These are phyloP conservation scores for Catharus ustulatus DNA, from an alignment of 2,797 vertebrate species.

Conservation along the genomic window DNA sequence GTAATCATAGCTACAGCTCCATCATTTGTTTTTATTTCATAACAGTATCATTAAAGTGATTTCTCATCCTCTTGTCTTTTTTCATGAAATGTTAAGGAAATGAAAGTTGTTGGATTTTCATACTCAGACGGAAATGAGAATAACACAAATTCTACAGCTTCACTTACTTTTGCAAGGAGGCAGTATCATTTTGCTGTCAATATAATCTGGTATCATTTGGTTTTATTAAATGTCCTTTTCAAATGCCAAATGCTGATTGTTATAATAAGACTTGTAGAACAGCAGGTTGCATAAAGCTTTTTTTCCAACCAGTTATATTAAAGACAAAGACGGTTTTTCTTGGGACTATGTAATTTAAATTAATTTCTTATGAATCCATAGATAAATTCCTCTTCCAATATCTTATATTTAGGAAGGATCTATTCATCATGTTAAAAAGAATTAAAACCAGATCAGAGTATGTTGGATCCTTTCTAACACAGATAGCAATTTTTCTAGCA, in stretches of 20 bases:
- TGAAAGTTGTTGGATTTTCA: neutral
- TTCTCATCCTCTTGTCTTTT: conserved; percentile 1
- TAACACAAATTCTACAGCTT: neutral
- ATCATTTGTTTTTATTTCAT: conserved; percentile 5
- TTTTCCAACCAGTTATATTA: neutral
- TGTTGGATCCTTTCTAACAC: neutral
- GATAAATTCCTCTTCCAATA: neutral
- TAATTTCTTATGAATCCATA: neutral
- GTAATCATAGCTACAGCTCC: neutral
- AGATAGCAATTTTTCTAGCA: neutral
- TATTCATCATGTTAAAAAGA: neutral
- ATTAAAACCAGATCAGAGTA: neutral
- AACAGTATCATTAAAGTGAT: neutral
- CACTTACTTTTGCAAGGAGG: neutral
- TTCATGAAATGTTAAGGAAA: neutral
- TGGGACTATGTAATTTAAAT: neutral
- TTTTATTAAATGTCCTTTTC: neutral
- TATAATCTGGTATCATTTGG: neutral
- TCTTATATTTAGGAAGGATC: neutral
- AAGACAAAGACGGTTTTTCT: neutral
- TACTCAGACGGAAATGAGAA: neutral
- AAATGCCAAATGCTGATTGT: neutral
- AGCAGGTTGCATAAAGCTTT: neutral
- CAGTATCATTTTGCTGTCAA: neutral
- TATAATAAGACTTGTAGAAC: neutral